Percentiles rank a stretch among this genome's conserved stretches.
phyloP scores from a whole-genome alignment of 1,140 invertebrate genomes.

The Teleogryllus occipitalis region DNA sequence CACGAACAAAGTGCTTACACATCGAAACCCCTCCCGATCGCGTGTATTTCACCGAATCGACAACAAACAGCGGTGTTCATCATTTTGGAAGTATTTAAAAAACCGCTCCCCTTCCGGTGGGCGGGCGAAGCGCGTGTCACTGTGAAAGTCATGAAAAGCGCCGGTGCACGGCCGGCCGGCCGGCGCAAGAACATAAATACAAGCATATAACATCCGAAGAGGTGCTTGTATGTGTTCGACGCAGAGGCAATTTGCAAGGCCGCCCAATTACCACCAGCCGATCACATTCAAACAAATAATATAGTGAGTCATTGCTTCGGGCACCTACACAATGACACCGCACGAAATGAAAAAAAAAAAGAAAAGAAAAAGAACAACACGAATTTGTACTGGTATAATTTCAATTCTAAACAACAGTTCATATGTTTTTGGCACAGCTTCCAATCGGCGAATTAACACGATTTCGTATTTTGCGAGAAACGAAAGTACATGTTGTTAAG shows the following conservation, averaged over 20 bases:
- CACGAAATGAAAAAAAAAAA: too few species aligned
- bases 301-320: neutral
- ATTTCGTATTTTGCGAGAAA: neutral
- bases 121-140: neutral
- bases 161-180: neutral
- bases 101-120: too few species aligned
- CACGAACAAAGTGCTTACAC: too few species aligned
- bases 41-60: too few species aligned
- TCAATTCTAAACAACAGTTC: neutral
- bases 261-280: neutral
- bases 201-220: neutral
- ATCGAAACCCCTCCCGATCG: too few species aligned
- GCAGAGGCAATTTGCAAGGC: neutral
- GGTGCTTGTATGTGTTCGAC: conserved; percentile 3
- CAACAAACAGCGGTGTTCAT: too few species aligned
- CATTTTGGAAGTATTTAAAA: too few species aligned
- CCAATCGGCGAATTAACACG: neutral
- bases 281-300: neutral
- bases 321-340: neutral
- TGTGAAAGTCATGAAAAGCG: neutral
- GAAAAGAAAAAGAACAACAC: neutral
- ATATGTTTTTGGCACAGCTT: neutral
- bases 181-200: neutral
- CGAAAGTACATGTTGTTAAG: neutral
- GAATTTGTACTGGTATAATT: neutral